These are phyloP conservation scores for Sthenelais limicola DNA, from an alignment of 2,888 invertebrate genomes.

Conservation along the genomic window DNA sequence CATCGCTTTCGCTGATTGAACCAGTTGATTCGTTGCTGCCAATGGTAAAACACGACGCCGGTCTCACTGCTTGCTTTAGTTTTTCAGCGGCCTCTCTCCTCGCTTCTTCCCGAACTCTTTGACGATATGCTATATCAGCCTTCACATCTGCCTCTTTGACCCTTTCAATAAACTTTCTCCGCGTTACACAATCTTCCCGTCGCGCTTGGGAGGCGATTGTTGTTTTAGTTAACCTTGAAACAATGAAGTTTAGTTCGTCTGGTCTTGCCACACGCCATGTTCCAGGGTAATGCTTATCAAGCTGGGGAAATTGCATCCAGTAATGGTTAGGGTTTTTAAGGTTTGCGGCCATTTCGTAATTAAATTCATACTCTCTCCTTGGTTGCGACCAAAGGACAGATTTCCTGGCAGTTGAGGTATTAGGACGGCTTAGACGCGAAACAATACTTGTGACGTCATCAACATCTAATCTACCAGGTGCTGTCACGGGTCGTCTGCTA, in stretches of 20 bases:
- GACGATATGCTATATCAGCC: background rate
- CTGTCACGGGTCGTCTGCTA: background rate
- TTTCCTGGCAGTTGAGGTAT: constrained; percentile 31
- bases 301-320: background rate
- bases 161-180: constrained; percentile 3
- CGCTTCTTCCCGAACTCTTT: no score
- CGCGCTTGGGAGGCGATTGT: constrained; percentile 8
- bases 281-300: constrained; percentile 13
- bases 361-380: constrained; percentile 28
- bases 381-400: constrained; percentile 28
- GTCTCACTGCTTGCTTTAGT: no score
- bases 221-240: background rate
- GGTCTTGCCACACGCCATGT: background rate
- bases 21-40: no score
- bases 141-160: background rate
- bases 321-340: constrained; percentile 9
- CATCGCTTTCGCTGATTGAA: no score
- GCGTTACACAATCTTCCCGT: constrained; percentile 4
- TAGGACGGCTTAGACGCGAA: constrained; percentile 7
- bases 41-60: no score
- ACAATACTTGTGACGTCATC: constrained; percentile 25
- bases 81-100: no score
- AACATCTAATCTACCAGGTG: background rate
- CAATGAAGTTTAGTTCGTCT: background rate
- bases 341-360: background rate